Conservation (phyloP, 2,888 invertebrate species). For the Isoperla grammatica region DNA sequence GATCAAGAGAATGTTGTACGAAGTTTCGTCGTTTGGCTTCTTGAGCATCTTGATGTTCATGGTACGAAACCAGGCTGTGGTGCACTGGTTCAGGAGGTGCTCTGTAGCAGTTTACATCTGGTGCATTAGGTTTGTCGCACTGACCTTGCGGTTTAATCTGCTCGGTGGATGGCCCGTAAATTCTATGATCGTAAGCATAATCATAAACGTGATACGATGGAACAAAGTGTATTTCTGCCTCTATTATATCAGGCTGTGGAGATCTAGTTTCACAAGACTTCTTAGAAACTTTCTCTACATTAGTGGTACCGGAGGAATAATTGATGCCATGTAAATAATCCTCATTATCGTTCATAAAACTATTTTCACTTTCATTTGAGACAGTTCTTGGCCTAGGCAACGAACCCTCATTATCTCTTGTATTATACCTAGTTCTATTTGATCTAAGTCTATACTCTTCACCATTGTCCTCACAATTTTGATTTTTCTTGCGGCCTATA, state of each 20-base stretch:
- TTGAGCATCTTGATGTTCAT: slow-evolving; percentile 59
- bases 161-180: slow-evolving; percentile 8
- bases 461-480: too few species aligned
- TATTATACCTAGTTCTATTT: too few species aligned
- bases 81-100: slow-evolving; percentile 62
- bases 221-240: slow-evolving; percentile 80
- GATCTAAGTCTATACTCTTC: too few species aligned
- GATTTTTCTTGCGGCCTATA: slow-evolving; percentile 51
- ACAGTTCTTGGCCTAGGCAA: too few species aligned
- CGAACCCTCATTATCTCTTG: too few species aligned
- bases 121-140: slow-evolving; percentile 87
- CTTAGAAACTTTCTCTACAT: slow-evolving; percentile 86
- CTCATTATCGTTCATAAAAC: slow-evolving; percentile 5
- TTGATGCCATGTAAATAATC: slow-evolving; percentile 2
- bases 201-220: slow-evolving; percentile 72
- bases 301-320: slow-evolving; percentile 40
- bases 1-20: slow-evolving; percentile 45
- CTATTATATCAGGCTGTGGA: slow-evolving; percentile 89
- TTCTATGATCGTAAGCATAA: slow-evolving; percentile 68
- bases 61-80: slow-evolving; percentile 58
- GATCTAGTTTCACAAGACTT: slow-evolving; percentile 56
- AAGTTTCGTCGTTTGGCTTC: slow-evolving; percentile 65
- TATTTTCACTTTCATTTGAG: neutral
- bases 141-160: slow-evolving; percentile 81
- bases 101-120: slow-evolving; percentile 75